Conservation (phyloP, 1,140 invertebrate species). For the Rhyzopertha dominica region DNA sequence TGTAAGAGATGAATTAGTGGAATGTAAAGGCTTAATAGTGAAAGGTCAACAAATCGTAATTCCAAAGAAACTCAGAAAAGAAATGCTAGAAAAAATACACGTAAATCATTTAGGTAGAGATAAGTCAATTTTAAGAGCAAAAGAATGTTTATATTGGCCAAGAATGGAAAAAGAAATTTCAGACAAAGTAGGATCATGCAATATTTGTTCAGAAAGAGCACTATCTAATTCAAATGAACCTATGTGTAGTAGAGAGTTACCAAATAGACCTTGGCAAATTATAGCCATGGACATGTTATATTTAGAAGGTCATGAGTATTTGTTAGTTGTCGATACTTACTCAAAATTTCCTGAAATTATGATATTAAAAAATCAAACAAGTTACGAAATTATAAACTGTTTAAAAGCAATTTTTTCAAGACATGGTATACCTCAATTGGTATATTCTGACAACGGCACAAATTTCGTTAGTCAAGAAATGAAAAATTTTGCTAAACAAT, state of each 20-base stretch:
- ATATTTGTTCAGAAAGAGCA: slow-evolving; percentile 3
- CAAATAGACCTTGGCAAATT: slow-evolving; percentile 33
- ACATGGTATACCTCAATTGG: slow-evolving; percentile 22
- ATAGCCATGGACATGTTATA: slow-evolving; percentile 37
- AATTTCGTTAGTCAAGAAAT: slow-evolving; percentile 33
- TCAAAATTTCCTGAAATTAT: slow-evolving; percentile 29
- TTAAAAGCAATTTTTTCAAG: slow-evolving; percentile 34
- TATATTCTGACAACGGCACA: slow-evolving; percentile 24
- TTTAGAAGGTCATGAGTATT: slow-evolving; percentile 36
- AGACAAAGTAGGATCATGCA: slow-evolving; percentile 6
- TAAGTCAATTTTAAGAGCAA: slow-evolving; percentile 37
- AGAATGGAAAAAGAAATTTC: slow-evolving; percentile 13
- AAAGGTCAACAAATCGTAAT: slow-evolving; percentile 33
- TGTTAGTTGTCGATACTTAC: slow-evolving; percentile 31
- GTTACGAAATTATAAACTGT: slow-evolving; percentile 22
- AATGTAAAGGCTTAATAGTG: slow-evolving; percentile 11
- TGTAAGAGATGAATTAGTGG: slow-evolving; percentile 18
- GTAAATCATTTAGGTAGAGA: slow-evolving; percentile 33
- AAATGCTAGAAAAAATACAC: slow-evolving; percentile 39
- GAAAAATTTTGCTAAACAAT: slow-evolving; percentile 40
- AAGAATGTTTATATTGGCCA: slow-evolving; percentile 42
- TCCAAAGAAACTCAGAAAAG: slow-evolving; percentile 28
- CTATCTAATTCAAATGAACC: slow-evolving; percentile 20
- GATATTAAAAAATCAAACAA: slow-evolving; percentile 19
- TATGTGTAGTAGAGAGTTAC: slow-evolving; percentile 34